Base-by-base conservation (phyloP, 37 sponge, comb jelly and placozoan species). In the Mnemiopsis leidyi region DNA sequence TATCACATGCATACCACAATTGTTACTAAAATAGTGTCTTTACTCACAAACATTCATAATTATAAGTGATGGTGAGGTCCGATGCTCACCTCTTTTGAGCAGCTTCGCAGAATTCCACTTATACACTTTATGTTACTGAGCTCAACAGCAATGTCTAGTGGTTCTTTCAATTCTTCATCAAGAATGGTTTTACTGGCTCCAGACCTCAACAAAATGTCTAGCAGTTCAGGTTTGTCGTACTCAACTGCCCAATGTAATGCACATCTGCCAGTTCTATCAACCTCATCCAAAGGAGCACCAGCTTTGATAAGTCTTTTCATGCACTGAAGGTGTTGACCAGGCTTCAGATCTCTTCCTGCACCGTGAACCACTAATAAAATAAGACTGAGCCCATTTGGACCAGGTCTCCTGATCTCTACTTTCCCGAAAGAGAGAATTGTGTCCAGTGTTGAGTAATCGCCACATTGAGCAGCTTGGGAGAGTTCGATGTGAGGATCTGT, bases 381-480 rank as follows among this genome's bases (percentile, higher is more conserved):
- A 0, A 85, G 35, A 26, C 90, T 85, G 36, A 85, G 35, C 18
- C 90, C 90, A 85, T 85, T 85, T 21, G 90, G 90, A 23, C 90
- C 90, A n/a, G 90, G 90, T 40, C 90, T 85, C 36, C 90, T 85
- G 40, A 85, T 85, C 61, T 85, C 90, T n/a, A 85, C 90, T 26
- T 85, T 85, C 2, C 90, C 90, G 39, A 85, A 85, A 23, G 90
- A 85, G 16, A 85, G 61, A n/a, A 85, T 85, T 9, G 90, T 85
- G 48, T 85, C 90, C 1, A 85, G 48, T 9, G 90, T 85, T 9
- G 90, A 85, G 48, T 40, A 85, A 61, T 38, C 61, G 21, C 90
- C 90, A 38, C 61, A 40, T 39, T 85, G 90, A 0, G 61, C 90
- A 18, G 61, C 90, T 40, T 40, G 40, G 32, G 40, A 85, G 25